phyloP scores from a whole-genome alignment of 2,888 invertebrate species.

The Xestoiulus laeticollis region DNA sequence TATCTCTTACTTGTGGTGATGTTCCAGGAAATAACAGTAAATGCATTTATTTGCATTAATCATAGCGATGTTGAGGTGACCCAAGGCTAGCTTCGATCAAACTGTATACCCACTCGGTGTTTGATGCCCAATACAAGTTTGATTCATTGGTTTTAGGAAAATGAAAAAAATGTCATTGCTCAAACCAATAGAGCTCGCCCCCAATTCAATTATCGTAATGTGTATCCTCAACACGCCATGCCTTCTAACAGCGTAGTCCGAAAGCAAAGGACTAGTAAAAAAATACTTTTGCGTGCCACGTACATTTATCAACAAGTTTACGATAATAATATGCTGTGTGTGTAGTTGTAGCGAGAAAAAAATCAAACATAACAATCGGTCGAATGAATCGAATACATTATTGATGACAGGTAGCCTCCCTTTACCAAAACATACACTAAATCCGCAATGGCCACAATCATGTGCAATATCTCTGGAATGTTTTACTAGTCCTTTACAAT shows the following conservation, averaged over 20 bases:
- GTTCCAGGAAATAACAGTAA: not conserved
- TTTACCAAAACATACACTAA: not conserved
- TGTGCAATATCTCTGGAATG: too few relatives aligned
- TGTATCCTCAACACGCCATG: slow-evolving; percentile 5
- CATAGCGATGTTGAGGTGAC: not conserved
- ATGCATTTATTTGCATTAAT: not conserved
- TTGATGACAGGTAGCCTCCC: not conserved
- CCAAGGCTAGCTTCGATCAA: not conserved
- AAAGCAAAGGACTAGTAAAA: not conserved
- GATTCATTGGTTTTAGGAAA: slow-evolving; percentile 15
- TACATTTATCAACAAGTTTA: slow-evolving; percentile 8
- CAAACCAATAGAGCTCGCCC: not conserved
- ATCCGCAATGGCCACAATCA: too few relatives aligned
- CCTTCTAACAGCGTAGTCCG: not conserved
- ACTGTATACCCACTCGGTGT: not conserved
- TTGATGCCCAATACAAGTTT: slow-evolving; percentile 15
- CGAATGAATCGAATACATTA: not conserved
- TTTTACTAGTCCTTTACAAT: too few relatives aligned
- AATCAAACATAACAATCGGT: slow-evolving; percentile 29
- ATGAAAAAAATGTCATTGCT: not conserved
- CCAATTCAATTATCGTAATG: slow-evolving; percentile 29
- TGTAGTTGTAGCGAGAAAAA: not conserved
- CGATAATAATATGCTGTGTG: not conserved
- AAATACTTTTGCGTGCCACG: slow-evolving; percentile 4
- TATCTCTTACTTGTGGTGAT: not conserved